Evolutionary conservation across 1,140 invertebrate genomes (phyloP), one percentile per base, ranked within the genome.

Genomic region (Calephelis virginiensis): DNA sequence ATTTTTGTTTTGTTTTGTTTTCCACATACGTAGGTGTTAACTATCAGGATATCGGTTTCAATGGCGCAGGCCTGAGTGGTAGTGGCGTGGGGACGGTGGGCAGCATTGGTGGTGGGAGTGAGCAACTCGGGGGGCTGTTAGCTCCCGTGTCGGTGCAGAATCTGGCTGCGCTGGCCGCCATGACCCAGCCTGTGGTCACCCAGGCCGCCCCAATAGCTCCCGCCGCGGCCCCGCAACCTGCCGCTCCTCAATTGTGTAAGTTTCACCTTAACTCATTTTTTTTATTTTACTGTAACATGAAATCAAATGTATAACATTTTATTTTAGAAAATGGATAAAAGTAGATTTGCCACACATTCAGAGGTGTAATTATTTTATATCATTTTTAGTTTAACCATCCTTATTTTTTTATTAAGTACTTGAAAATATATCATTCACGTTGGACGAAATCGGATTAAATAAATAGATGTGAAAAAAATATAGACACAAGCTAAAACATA

Each of bases 61-160:
- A 85, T 87, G 86, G 86, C 79, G 85, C 88, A 89, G 93, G 93
- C 63, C 90, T 94, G 69, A 91, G 92, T 69, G 67, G 92, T 78
- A 45, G 73, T 53, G 76, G 75, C 1, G 78, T 81, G 28, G 71
- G 64, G 10, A 64, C 71, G 9, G 71, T 75, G 5, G 73, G 73
- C 8, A 68, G 70, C n/a, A 75, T 73, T 17, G 70, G 77, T 8
- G 76, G 72, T 64, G 92, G 75, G 61, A 83, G 75, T 64, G 93
- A 90, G 86, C 93, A 78, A 91, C 93, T 70, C 89, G 93, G 78
- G 80, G 93, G 75, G 85, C 77, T 95, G 28, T 86, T 96, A 78
- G 94, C 94, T 73, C 96, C 96, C 28, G 96, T 97, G 92, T 96
- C 95, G 72, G 95, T 97, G 90, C 97, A 98, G 91, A 98, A 97